Evolutionary conservation across 2,888 invertebrate species (phyloP), one percentile per base, ranked within the genome.

Genomic region (Allolobophora icterica): DNA sequence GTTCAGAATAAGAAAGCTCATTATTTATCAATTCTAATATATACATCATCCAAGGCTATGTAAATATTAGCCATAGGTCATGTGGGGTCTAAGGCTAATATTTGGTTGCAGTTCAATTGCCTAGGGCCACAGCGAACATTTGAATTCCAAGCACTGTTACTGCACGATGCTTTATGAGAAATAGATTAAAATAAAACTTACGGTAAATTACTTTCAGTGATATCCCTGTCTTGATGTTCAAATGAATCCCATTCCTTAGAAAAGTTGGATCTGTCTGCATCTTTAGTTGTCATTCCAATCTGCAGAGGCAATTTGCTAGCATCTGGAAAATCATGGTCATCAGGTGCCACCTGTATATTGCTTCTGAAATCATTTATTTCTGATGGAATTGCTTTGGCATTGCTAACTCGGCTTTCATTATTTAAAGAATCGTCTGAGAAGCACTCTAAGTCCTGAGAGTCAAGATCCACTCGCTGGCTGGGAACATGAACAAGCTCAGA

Each of bases 401-500:
- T 87, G 87, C 34, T 38, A 17, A 2, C 34, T 87, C 8, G 35
- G 34, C 35, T 87, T 87, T 87, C 87, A 35, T 87, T 24, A 33
- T 87, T 87, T 24, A 87, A 34, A 19, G 87, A 87, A 87, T 87
- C 87, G 35, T 87, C 87, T 87, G 87, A 87, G 38, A 87, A 87
- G 35, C 17, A 33, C 34, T 84, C 34, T 38, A 87, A 38, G 34
- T 34, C 34, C 17, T 35, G 87, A 87, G 35, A 33, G 87, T 87
- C 87, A 17, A 38, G n/a, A 30, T 71, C 71, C 71, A 11, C 71
- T 71, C 8, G 71, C 71, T 71, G 71, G 8, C 71, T n/a, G 71
- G 8, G n/a, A 30, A 71, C 30, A 11, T 71, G 71, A 71, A 71
- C 71, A 71, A 71, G 30, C n/a, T n/a, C 71, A n/a, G 71, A 71